phyloP scores from a whole-genome alignment of 2,888 invertebrate genomes.

The Drosophila histrio region DNA sequence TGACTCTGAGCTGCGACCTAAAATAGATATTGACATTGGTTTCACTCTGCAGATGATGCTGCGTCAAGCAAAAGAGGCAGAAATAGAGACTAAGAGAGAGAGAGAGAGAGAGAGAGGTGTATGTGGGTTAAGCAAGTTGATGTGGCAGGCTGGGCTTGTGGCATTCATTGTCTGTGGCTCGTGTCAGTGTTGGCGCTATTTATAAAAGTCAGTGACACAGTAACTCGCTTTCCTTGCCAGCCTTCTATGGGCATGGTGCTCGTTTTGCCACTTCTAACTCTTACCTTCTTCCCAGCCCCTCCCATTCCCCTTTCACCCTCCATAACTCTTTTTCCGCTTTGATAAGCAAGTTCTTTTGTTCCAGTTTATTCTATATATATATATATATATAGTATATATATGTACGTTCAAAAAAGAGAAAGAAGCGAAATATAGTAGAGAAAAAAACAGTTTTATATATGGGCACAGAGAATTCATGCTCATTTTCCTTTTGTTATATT shows the following conservation, averaged over 20 bases:
- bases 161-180: constrained; percentile 56
- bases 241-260: constrained; percentile 25
- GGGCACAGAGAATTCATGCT: constrained; percentile 61
- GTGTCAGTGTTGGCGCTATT: constrained; percentile 73
- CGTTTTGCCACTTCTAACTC: constrained; percentile 66
- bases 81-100: not conserved
- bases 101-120: not conserved
- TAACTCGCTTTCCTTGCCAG: constrained; percentile 63
- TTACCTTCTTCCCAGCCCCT: constrained; percentile 5
- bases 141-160: constrained; percentile 38
- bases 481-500: constrained; percentile 64
- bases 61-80: not conserved
- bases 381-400: constrained; percentile 18
- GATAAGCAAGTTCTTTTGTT: constrained; percentile 76
- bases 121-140: constrained; percentile 28
- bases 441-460: constrained; percentile 53
- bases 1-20: constrained; percentile 48
- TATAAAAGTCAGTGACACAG: constrained; percentile 78
- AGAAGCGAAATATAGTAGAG: constrained; percentile 4
- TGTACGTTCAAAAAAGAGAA: constrained; percentile 11
- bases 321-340: constrained; percentile 77
- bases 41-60: constrained; percentile 16
- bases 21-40: constrained; percentile 66
- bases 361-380: constrained; percentile 37
- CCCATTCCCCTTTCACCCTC: not conserved